Percentiles rank a stretch among this genome's conserved stretches.
phyloP scores from a whole-genome alignment of 1,140 invertebrate species.

The Teleogryllus occipitalis region DNA sequence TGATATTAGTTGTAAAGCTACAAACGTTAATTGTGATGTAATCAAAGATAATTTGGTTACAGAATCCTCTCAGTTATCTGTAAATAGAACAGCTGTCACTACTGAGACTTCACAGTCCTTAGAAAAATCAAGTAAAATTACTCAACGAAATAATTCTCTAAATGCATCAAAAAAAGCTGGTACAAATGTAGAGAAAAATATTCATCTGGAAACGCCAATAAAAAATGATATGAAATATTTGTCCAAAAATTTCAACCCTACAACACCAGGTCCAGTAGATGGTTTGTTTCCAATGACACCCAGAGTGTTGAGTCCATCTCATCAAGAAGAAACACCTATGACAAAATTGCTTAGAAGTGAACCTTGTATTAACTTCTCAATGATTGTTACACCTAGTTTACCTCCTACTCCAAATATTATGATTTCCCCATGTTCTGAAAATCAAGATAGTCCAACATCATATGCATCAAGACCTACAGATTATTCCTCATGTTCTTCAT shows the following conservation, averaged over 20 bases:
- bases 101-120: too few relatives aligned
- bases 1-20: too few relatives aligned
- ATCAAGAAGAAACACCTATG: conserved; percentile 15
- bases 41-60: too few relatives aligned
- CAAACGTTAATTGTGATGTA: too few relatives aligned
- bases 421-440: conserved; percentile 4
- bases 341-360: conserved; percentile 8
- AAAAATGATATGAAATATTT: background rate
- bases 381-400: conserved; percentile 17
- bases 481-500: conserved; percentile 16
- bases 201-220: background rate
- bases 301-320: conserved; percentile 10
- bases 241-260: background rate
- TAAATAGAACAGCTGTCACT: too few relatives aligned
- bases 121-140: too few relatives aligned
- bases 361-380: background rate
- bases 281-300: conserved; percentile 14
- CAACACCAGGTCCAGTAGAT: background rate
- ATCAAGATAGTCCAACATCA: conserved; percentile 10
- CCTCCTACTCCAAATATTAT: conserved; percentile 14
- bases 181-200: background rate
- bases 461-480: conserved; percentile 15
- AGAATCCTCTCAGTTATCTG: too few relatives aligned
- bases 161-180: too few relatives aligned
- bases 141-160: too few relatives aligned